Evolutionary conservation across 2,888 invertebrate genomes (phyloP).

Genomic region (Dynastes hyllus): DNA sequence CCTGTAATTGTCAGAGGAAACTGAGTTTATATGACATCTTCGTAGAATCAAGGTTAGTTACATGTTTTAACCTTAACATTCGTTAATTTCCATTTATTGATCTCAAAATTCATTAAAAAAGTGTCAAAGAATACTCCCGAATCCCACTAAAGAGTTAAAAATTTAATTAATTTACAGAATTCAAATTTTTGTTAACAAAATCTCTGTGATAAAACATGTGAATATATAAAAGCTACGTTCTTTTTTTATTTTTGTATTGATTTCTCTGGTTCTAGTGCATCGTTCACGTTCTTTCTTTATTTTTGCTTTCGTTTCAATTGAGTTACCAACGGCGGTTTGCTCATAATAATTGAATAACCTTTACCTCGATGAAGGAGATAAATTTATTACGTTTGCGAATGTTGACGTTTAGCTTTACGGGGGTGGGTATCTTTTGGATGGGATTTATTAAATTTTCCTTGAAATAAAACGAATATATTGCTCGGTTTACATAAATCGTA

Average conservation of each 20-base stretch:
- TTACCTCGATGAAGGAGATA: conserved; percentile 39
- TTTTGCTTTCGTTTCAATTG: conserved; percentile 37
- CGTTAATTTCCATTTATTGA: no score
- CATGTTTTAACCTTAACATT: no score
- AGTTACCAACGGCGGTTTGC: conserved; percentile 42
- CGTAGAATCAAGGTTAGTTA: no score
- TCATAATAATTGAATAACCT: conserved; percentile 44
- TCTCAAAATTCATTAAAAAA: no score
- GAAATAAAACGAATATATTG: conserved; percentile 31
- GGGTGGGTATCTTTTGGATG: conserved; percentile 5
- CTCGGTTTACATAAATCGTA: conserved; percentile 28
- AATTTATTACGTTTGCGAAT: conserved; percentile 38
- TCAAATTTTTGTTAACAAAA: no score
- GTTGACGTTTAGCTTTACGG: conserved; percentile 25
- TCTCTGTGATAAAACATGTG: no score
- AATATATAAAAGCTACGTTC: no score
- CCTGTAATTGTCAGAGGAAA: no score
- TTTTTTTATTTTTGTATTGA: background rate
- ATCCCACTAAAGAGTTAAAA: no score
- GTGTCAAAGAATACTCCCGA: no score
- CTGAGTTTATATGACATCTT: no score
- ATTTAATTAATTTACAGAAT: no score
- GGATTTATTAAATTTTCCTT: conserved; percentile 35
- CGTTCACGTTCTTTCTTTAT: background rate
- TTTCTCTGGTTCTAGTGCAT: background rate